Conservation (phyloP, 2,113 vertebrate genomes). For the Ivindomyrus marchei region DNA sequence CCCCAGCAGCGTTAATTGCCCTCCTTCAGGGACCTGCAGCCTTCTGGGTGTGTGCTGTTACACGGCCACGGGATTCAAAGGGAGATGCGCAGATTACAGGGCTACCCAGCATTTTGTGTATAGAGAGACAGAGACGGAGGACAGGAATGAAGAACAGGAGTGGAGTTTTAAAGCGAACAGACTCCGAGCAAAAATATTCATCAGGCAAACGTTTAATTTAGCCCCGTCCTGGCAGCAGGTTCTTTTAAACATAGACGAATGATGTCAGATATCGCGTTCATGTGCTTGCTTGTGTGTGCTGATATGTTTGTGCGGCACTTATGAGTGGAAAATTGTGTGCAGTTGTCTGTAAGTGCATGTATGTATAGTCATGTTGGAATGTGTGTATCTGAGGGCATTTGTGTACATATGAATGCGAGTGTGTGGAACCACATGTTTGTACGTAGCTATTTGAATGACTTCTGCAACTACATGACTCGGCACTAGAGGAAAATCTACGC, state of each 20-base stretch:
- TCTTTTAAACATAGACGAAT: neutral
- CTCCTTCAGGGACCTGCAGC: conserved; percentile 29
- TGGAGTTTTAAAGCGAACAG: neutral
- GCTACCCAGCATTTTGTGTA: conserved; percentile 49
- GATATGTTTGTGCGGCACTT: neutral
- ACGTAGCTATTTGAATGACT: neutral
- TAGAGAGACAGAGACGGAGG: conserved; percentile 35
- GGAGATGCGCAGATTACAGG: conserved; percentile 62
- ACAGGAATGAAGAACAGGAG: neutral
- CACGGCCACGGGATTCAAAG: conserved; percentile 4
- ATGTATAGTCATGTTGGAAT: neutral
- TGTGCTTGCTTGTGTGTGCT: neutral
- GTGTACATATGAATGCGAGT: neutral
- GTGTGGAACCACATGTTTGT: neutral
- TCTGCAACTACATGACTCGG: neutral
- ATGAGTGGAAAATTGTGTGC: neutral
- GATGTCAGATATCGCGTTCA: neutral
- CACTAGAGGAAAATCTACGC: neutral
- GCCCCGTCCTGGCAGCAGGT: neutral
- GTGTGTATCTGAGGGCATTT: neutral
- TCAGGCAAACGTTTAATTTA: neutral
- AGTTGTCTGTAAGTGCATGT: neutral
- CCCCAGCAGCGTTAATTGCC: conserved; percentile 57
- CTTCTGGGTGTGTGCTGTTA: conserved; percentile 7
- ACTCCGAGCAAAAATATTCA: neutral